Evolutionary conservation across 2,797 vertebrate species (phyloP), one percentile per base, ranked within the genome.

Genomic region (Aeoliscus strigatus): DNA sequence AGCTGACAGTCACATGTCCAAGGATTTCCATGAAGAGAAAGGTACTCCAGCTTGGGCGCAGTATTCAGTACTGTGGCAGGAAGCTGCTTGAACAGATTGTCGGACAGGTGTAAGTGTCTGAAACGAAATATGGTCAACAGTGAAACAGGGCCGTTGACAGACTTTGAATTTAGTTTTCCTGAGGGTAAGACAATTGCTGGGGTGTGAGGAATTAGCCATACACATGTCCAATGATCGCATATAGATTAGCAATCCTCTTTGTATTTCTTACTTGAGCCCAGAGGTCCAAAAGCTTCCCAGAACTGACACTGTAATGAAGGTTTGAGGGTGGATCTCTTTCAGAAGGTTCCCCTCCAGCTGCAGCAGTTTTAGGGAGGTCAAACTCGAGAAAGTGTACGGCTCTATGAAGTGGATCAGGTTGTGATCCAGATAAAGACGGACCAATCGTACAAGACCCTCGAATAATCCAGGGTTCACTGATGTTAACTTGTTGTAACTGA

Each of bases 401-500:
- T 91, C 86, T 26, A 91, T 87, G 45, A 90, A 87, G 36, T 74
- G 39, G 23, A 91, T 86, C 8, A 81, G 68, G 70, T 91, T 91
- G 75, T 89, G 88, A 66, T 91, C 89, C 62, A 91, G 67, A 48
- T 90, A 85, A 29, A 90, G 85, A 28, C 88, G 85, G 18, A 88
- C 48, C 41, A 91, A 73, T 49, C 74, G 37, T 6, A 41, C 66
- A 13, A 91, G 73, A 24, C 88, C 88, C 36, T 89, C 70, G 24
- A 91, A 88, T 41, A 87, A 54, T 18, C 73, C 66, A 3, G 74
- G 51, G 15, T 49, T 78, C 34, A 90, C 57, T 4, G 54, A 59
- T 15, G 72, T 86, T 34, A 91, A 58, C 78, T 90, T 90, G 81
- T 91, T 91, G 73, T 91, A 91, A 58, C 90, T 91, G 63, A 91